Evolutionary conservation across 2,113 vertebrate species (phyloP).

Genomic region (Pelodiscus sinensis): DNA sequence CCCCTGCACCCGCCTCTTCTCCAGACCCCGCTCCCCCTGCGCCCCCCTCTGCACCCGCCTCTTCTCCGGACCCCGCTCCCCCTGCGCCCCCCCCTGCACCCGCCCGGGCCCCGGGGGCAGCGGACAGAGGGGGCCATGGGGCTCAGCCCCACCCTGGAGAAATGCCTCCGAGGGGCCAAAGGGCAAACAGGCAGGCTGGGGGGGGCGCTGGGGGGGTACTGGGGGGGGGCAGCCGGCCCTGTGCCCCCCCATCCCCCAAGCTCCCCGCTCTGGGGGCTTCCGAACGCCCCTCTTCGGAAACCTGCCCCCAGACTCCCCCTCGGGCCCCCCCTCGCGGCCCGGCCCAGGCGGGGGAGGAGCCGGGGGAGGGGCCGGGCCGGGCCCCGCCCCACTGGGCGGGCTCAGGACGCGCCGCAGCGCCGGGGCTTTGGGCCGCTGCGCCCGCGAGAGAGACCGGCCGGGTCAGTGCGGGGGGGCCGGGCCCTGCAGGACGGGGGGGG

Average conservation of each 20-base stretch:
- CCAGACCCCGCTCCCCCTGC: too few relatives aligned
- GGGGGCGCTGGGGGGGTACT: too few relatives aligned
- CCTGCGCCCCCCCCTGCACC: too few relatives aligned
- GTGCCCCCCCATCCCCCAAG: background rate
- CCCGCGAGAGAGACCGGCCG: too few relatives aligned
- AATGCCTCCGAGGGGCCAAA: too few relatives aligned
- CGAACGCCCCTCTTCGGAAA: too few relatives aligned
- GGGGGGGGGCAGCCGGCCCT: too few relatives aligned
- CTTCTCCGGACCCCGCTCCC: too few relatives aligned
- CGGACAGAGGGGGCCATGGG: too few relatives aligned
- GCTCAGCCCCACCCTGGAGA: too few relatives aligned
- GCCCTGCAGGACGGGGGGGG: background rate
- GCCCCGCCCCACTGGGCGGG: background rate
- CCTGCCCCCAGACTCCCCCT: background rate
- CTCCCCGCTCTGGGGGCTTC: background rate
- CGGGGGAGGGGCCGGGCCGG: background rate
- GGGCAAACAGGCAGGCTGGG: too few relatives aligned
- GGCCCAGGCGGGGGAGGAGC: background rate
- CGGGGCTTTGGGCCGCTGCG: background rate
- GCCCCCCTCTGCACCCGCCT: background rate
- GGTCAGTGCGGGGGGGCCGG: background rate
- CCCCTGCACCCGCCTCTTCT: background rate
- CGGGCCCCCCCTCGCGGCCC: background rate
- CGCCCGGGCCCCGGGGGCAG: too few relatives aligned
- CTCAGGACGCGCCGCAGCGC: background rate